Base-by-base conservation (phyloP, 2,113 vertebrate species). In the Lonchura striata region DNA sequence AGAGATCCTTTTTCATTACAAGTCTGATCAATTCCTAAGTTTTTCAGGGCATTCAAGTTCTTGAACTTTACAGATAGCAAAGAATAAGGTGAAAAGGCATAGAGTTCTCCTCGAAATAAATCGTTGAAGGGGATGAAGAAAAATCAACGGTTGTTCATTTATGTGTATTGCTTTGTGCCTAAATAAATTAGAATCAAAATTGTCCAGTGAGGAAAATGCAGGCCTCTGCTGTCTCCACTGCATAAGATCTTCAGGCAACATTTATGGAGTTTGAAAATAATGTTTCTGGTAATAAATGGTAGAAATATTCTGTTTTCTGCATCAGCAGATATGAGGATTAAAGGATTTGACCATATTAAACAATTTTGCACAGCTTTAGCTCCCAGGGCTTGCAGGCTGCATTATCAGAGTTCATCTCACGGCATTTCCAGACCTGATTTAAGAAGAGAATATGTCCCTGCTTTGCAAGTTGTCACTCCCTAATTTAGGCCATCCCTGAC, bases 321-420 rank as follows among this genome's bases (percentile, higher is more conserved):
- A 98, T 98, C 98, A 98, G 88, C 97, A 98, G 97, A 98, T 98
- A 98, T 96, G 97, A 97, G 98, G 98, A 98, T 98, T 98, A 98
- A 98, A 98, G 96, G 97, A 97, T 97, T 97, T 97, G 96, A 97
- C 97, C 94, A 83, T 98, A 97, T 98, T 98, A 98, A 98, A 97
- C 97, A 98, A 97, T 98, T 98, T 98, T 97, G 96, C 97, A 98
- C 97, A 97, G 98, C 97, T 97, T 97, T 97, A 96, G 97, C 97
- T 97, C 96, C 97, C 93, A 97, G 97, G 98, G 97, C 94, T 96
- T 94, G 95, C 93, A 95, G 92, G 85, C 96, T 95, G 95, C 96
- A 80, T 98, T 98, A 98, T 98, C 96, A 92, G 95, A 96, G 96
- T 98, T 98, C 96, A 97, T 97, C 96, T 82, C 90, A 93, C 74